These are phyloP conservation scores for Sebastes kiyomatsui DNA, from an alignment of 2,797 vertebrate species.

Conservation along the genomic window DNA sequence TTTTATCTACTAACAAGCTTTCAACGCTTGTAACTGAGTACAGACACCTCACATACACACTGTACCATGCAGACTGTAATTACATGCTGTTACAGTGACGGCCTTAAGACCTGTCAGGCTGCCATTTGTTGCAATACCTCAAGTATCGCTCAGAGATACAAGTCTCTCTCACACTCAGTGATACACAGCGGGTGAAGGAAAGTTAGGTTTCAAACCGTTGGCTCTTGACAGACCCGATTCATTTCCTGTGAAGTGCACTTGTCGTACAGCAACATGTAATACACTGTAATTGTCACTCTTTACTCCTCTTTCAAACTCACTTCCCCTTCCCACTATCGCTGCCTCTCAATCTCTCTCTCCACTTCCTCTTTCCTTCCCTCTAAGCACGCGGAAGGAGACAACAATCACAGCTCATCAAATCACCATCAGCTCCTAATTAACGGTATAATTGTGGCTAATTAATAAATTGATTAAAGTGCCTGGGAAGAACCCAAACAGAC, in stretches of 20 bases:
- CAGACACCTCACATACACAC: slow-evolving; percentile 11
- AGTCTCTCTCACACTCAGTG: neutral
- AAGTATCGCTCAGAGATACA: slow-evolving; percentile 5
- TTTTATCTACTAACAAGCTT: neutral
- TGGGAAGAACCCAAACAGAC: slow-evolving; percentile 37
- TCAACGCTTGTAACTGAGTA: neutral
- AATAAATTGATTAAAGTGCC: slow-evolving; percentile 64
- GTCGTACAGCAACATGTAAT: slow-evolving; percentile 25
- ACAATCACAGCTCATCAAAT: slow-evolving; percentile 53
- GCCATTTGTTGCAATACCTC: slow-evolving; percentile 18
- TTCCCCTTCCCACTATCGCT: neutral
- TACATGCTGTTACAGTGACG: slow-evolving; percentile 39
- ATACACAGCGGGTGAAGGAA: neutral
- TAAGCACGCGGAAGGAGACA: slow-evolving; percentile 27
- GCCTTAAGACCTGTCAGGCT: slow-evolving; percentile 32
- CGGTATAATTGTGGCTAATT: slow-evolving; percentile 61
- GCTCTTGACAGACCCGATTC: slow-evolving; percentile 31
- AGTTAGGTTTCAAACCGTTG: slow-evolving; percentile 13
- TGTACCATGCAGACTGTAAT: slow-evolving; percentile 31
- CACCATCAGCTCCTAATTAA: slow-evolving; percentile 59
- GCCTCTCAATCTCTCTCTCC: neutral
- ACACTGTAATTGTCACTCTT: slow-evolving; percentile 32
- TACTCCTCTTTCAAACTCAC: neutral
- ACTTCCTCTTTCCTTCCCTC: neutral
- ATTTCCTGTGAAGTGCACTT: slow-evolving; percentile 46